Conservation (phyloP, 2,113 vertebrate species). For the Rhabdomys dilectus region DNA sequence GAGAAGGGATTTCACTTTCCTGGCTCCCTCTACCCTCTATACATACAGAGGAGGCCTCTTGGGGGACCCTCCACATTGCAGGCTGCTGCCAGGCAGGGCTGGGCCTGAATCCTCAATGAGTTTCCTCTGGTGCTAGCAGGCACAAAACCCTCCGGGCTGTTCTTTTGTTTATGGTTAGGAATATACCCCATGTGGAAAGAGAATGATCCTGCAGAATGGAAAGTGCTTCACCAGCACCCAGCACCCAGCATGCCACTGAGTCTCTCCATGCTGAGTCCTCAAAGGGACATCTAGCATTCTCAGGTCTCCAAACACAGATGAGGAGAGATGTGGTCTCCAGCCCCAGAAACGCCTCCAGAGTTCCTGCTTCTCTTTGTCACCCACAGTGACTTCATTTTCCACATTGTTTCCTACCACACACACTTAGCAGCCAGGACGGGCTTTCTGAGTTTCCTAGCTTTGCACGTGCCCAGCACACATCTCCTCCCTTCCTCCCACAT, state of each 20-base stretch:
- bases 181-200: fast-evolving
- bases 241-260: neutral
- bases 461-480: neutral
- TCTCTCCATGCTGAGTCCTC: neutral
- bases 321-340: neutral
- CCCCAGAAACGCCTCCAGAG: neutral
- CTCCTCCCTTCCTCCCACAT: slow-evolving; percentile 8
- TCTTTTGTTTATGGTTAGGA: neutral
- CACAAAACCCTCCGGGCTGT: neutral
- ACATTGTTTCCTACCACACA: slow-evolving; percentile 48
- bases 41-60: neutral
- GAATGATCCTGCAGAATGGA: neutral
- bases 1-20: neutral
- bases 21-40: neutral
- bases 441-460: slow-evolving; percentile 40
- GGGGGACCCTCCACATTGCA: neutral
- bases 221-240: neutral
- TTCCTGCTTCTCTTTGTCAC: neutral
- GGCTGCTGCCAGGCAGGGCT: neutral
- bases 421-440: slow-evolving; percentile 9
- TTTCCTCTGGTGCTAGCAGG: neutral
- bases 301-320: neutral
- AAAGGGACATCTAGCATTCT: neutral
- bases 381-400: slow-evolving; percentile 40
- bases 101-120: neutral